Conservation (phyloP, 2,797 vertebrate genomes). For the Propithecus deckenii region DNA sequence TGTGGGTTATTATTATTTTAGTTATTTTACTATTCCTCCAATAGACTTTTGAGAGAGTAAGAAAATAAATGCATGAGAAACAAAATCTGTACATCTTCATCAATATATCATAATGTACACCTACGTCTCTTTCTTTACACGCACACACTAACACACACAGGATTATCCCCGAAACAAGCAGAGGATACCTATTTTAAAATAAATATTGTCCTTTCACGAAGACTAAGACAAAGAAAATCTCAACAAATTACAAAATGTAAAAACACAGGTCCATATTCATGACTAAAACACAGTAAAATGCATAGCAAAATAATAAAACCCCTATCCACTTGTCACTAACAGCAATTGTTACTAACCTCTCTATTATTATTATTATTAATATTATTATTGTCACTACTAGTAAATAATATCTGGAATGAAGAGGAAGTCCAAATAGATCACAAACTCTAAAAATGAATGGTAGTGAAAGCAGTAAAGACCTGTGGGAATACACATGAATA, state of each 20-base stretch:
- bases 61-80: background rate
- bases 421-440: background rate
- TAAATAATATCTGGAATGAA: background rate
- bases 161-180: background rate
- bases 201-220: background rate
- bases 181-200: constrained; percentile 14
- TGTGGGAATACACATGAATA: background rate
- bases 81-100: background rate
- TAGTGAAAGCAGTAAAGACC: background rate
- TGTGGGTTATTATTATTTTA: background rate
- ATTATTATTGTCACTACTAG: background rate
- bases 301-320: background rate
- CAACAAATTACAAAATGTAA: background rate
- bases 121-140: background rate
- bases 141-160: background rate
- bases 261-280: background rate
- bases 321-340: background rate
- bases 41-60: background rate
- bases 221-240: background rate
- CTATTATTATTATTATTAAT: background rate
- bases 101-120: background rate
- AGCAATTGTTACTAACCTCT: background rate
- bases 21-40: background rate
- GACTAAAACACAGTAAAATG: background rate
- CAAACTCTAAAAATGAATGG: background rate